phyloP scores from a whole-genome alignment of 2,113 vertebrate genomes.

The Dissostichus mawsoni region DNA sequence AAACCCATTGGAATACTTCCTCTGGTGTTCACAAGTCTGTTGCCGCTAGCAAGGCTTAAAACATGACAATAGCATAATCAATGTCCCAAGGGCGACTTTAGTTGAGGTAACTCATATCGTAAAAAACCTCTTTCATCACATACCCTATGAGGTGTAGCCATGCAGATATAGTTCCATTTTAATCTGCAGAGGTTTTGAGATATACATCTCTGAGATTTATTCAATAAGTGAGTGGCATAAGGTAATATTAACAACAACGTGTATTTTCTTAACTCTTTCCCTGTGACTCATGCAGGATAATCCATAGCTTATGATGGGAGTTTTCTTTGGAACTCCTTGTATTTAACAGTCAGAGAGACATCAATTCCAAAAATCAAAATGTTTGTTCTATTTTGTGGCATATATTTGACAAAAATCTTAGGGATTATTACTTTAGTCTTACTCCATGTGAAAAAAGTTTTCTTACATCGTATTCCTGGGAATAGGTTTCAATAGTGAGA shows the following conservation, averaged over 20 bases:
- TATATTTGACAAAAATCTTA: no score
- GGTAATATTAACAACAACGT: conserved; percentile 6
- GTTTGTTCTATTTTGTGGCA: no score
- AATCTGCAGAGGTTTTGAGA: conserved; percentile 23
- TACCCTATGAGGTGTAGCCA: background rate
- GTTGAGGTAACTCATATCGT: background rate
- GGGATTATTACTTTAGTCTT: background rate
- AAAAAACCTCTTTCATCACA: background rate
- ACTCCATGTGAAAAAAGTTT: conserved; percentile 1
- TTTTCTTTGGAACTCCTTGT: conserved; percentile 5
- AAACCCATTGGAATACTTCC: background rate
- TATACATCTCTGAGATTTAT: conserved; percentile 19
- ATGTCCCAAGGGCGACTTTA: background rate
- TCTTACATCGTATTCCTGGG: conserved; percentile 5
- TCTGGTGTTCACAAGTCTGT: background rate
- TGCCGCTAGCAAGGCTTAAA: background rate
- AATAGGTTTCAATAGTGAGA: conserved; percentile 4
- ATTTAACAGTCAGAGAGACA: background rate
- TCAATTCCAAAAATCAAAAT: no score
- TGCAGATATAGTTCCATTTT: conserved; percentile 21
- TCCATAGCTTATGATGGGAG: background rate
- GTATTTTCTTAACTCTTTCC: background rate
- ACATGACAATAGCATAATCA: background rate
- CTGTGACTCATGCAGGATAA: background rate
- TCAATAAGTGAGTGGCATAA: background rate